phyloP scores from a whole-genome alignment of 2,888 invertebrate species.

The Coremacera marginata region DNA sequence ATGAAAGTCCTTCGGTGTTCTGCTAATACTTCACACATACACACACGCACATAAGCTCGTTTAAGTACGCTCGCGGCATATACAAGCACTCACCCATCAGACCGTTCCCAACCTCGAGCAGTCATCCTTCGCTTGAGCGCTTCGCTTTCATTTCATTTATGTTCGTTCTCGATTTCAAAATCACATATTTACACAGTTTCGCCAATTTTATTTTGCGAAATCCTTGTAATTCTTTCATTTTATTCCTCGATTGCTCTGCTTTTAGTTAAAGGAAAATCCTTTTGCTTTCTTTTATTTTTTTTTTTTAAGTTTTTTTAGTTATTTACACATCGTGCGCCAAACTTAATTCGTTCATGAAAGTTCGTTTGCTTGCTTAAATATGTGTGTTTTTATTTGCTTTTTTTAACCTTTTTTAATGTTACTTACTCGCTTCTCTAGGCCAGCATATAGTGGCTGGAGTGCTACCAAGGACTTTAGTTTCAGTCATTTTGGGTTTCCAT shows the following conservation, averaged over 20 bases:
- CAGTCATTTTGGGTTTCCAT: not conserved
- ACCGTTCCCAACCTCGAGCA: not conserved
- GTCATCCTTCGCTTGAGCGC: conserved; percentile 15
- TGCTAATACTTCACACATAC: not conserved
- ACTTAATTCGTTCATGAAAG: conserved; percentile 43
- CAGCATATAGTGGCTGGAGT: not conserved
- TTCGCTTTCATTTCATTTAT: not conserved
- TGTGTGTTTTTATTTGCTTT: not conserved
- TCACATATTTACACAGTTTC: conserved; percentile 22
- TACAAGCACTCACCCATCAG: not conserved
- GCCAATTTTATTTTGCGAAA: not conserved
- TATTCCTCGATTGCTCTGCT: not conserved
- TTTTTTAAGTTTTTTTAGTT: conserved; percentile 34
- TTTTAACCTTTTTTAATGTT: not conserved
- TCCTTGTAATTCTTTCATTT: conserved; percentile 7
- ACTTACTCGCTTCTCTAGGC: not conserved
- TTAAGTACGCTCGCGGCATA: not conserved
- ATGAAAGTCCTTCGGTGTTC: not conserved
- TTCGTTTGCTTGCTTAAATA: not conserved
- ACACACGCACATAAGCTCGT: not conserved
- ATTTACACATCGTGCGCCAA: conserved; percentile 43
- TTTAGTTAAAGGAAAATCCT: not conserved
- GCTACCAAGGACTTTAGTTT: not conserved
- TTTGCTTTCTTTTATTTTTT: not conserved
- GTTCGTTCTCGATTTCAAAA: conserved; percentile 15